These are phyloP conservation scores for Cyrtorhinus lividipennis DNA, from an alignment of 1,140 invertebrate genomes.

Conservation along the genomic window DNA sequence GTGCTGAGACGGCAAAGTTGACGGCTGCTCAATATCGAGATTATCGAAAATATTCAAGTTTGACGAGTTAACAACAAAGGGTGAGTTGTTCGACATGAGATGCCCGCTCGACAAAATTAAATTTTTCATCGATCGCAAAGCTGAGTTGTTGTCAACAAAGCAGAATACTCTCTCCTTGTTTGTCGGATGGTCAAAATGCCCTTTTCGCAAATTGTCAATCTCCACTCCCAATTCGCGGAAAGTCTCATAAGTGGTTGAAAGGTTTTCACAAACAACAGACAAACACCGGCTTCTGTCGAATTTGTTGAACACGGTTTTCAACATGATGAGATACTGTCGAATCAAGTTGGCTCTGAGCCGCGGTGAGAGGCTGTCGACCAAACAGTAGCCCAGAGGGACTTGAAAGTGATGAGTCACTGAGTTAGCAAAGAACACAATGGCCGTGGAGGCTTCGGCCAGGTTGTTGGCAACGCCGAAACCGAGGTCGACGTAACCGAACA, in stretches of 20 bases:
- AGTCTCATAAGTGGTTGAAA: neutral
- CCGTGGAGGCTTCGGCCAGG: neutral
- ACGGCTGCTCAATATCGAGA: no score
- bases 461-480: neutral
- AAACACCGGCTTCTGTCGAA: no score
- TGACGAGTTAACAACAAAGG: no score
- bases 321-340: neutral
- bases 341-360: neutral
- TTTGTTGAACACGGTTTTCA: neutral
- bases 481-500: neutral
- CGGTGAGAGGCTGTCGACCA: neutral
- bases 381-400: neutral
- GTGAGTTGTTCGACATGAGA: no score
- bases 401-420: neutral
- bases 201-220: no score
- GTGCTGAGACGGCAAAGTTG: no score
- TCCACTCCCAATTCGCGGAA: neutral
- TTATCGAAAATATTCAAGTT: no score
- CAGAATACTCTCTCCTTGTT: no score
- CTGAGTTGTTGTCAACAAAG: no score
- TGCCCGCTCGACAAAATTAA: no score
- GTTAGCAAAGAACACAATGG: neutral
- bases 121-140: no score
- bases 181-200: no score
- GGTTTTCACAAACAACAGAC: neutral